These are phyloP conservation scores for Aegithalos caudatus DNA, from an alignment of 2,113 vertebrate species.

Conservation along the genomic window DNA sequence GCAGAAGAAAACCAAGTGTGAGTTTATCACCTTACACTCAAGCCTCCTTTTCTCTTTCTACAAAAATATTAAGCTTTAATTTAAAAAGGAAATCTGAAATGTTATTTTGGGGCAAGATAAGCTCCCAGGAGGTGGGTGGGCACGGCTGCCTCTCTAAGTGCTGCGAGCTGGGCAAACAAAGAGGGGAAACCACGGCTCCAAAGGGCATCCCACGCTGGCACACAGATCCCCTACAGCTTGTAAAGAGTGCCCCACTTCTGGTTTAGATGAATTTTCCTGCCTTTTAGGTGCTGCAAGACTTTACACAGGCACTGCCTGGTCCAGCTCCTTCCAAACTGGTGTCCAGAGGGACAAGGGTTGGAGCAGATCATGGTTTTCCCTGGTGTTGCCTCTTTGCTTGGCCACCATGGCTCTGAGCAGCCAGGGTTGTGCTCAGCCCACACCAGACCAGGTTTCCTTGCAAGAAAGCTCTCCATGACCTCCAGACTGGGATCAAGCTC, in stretches of 20 bases:
- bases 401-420: neutral
- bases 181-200: neutral
- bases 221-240: rapidly evolving
- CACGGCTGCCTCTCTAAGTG: neutral
- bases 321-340: neutral
- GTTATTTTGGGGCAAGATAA: neutral
- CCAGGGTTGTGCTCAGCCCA: neutral
- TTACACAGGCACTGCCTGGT: neutral
- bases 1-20: neutral
- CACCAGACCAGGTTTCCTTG: neutral
- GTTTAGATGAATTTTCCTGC: neutral
- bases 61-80: neutral
- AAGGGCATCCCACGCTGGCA: neutral
- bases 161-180: neutral
- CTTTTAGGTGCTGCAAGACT: neutral
- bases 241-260: neutral
- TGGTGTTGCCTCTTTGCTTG: neutral
- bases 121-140: neutral
- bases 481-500: neutral
- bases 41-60: neutral
- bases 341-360: neutral
- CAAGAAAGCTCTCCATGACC: neutral
- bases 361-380: neutral
- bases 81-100: neutral
- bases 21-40: neutral